Conservation (phyloP, 2,113 vertebrate species). For the Mesembrinibis cayennensis region DNA sequence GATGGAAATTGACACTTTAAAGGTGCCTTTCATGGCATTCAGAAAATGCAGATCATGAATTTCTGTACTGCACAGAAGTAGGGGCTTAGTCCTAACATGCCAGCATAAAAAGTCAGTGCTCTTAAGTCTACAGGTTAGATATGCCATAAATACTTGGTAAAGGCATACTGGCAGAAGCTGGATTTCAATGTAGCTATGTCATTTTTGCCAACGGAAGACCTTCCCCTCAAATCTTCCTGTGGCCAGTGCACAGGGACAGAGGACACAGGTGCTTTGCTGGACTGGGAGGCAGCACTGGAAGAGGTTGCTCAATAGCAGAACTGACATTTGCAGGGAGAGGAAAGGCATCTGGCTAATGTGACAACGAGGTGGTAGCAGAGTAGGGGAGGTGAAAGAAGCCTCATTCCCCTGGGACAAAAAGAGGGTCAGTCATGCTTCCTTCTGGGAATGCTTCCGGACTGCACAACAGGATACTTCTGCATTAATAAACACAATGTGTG, state of each 20-base stretch:
- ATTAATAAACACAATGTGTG: not conserved
- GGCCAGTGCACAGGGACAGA: not conserved
- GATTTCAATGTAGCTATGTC: not conserved
- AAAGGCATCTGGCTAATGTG: not conserved
- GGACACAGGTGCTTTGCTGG: not conserved
- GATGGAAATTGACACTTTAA: not conserved
- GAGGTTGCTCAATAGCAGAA: not conserved
- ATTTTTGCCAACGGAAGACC: not conserved
- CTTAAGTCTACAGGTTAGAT: not conserved
- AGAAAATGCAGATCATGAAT: not conserved
- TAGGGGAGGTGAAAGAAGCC: not conserved
- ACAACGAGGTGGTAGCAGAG: not conserved
- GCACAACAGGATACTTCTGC: not conserved
- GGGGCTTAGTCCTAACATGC: not conserved
- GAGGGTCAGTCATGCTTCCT: not conserved
- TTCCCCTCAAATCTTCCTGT: not conserved
- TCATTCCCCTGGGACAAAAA: not conserved
- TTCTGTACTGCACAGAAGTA: not conserved
- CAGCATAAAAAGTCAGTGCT: not conserved
- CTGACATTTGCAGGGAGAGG: not conserved
- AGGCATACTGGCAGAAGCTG: not conserved
- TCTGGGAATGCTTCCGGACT: not conserved
- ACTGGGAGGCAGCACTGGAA: not conserved
- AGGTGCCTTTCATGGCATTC: not conserved
- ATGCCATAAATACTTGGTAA: not conserved